Evolutionary conservation across 2,113 vertebrate genomes (phyloP).

Genomic region (Strix aluco): DNA sequence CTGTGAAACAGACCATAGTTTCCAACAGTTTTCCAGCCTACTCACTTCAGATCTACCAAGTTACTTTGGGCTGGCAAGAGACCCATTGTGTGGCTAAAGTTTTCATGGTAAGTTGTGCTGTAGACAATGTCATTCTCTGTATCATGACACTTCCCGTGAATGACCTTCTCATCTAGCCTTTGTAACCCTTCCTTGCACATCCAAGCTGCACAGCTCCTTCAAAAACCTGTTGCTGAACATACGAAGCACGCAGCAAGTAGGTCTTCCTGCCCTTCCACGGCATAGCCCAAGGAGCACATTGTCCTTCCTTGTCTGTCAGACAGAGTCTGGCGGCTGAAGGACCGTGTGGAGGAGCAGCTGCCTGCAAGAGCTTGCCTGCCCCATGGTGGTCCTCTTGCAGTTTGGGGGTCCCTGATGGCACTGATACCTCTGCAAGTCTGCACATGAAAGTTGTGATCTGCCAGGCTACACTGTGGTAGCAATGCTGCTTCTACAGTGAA

Average conservation of each 20-base stretch:
- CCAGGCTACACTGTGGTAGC: background rate
- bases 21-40: background rate
- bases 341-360: rapidly evolving
- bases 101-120: background rate
- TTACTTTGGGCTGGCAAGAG: background rate
- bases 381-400: background rate
- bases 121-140: background rate
- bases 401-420: background rate
- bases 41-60: background rate
- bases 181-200: background rate
- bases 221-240: rapidly evolving
- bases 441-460: background rate
- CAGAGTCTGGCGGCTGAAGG: background rate
- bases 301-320: background rate
- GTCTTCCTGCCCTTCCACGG: background rate
- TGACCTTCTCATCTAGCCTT: background rate
- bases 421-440: background rate
- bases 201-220: background rate
- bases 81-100: background rate
- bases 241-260: rapidly evolving
- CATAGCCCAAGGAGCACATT: background rate
- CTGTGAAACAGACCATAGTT: background rate
- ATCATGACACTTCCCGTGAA: background rate
- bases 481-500: background rate
- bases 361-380: background rate